Conservation (phyloP, 2,113 vertebrate species). For the Marmota flaviventris region DNA sequence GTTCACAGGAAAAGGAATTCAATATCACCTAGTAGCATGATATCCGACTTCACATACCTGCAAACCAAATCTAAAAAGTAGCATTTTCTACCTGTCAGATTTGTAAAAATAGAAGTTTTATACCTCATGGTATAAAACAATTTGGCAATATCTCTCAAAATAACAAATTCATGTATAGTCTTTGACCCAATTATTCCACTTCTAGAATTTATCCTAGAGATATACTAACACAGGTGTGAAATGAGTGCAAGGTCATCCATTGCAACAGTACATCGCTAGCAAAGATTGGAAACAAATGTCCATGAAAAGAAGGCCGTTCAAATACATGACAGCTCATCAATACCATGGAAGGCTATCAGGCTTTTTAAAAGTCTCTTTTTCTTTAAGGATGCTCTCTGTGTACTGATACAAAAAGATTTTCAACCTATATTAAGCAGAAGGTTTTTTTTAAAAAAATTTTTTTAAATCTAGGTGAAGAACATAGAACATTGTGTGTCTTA, state of each 20-base stretch:
- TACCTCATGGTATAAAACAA: background rate
- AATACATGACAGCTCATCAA: background rate
- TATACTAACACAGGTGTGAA: background rate
- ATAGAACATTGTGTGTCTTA: background rate
- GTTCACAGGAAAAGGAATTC: background rate
- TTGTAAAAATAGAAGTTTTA: conserved; percentile 3
- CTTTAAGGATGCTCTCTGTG: background rate
- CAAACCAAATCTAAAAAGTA: background rate
- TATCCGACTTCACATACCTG: background rate
- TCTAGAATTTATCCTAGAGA: background rate
- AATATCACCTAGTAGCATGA: background rate
- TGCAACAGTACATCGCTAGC: background rate
- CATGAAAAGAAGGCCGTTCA: background rate
- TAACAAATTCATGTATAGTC: background rate
- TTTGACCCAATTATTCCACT: background rate
- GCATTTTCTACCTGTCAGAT: conserved; percentile 2
- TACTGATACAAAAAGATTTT: background rate
- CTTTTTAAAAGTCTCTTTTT: background rate
- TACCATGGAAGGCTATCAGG: background rate
- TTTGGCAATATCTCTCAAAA: background rate
- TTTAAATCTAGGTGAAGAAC: background rate
- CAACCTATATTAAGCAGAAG: background rate
- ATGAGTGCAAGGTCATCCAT: background rate
- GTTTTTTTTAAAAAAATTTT: background rate
- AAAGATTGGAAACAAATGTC: background rate